A percentile compares a stretch with the other conserved stretches of the same genome.
Conservation (phyloP, 2,113 vertebrate species). For the Dicentrarchus labrax region DNA sequence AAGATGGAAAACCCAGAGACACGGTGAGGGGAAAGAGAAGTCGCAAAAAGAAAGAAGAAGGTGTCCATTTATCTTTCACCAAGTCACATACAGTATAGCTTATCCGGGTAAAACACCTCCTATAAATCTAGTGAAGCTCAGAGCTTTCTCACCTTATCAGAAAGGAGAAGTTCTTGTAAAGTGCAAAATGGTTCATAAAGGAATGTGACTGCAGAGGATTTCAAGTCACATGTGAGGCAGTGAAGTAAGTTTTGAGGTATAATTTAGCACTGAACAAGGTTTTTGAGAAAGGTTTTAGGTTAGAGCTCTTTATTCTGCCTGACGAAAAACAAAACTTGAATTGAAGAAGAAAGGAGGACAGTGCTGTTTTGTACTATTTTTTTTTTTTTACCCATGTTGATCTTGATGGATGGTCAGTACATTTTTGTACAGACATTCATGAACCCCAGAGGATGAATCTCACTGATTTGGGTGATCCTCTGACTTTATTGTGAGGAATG, state of each 20-base stretch:
- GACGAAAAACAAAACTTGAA: neutral
- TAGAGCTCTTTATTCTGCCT: neutral
- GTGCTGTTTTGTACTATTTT: too few relatives aligned
- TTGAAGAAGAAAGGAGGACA: too few relatives aligned
- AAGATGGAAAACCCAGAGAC: constrained; percentile 69
- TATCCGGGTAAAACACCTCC: constrained; percentile 62
- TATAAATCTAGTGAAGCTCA: constrained; percentile 48
- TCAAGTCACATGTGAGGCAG: constrained; percentile 24
- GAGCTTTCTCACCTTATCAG: constrained; percentile 56
- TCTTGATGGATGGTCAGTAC: neutral
- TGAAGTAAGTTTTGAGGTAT: constrained; percentile 1
- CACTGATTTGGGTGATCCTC: neutral
- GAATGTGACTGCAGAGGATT: constrained; percentile 36
- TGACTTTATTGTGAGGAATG: neutral
- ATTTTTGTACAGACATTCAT: neutral
- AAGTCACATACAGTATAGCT: constrained; percentile 46
- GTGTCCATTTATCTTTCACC: constrained; percentile 67
- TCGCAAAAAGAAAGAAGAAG: constrained; percentile 61
- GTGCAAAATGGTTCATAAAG: constrained; percentile 55
- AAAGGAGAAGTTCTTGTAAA: constrained; percentile 55
- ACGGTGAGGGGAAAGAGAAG: constrained; percentile 40
- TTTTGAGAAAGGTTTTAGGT: neutral
- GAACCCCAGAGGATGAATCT: neutral
- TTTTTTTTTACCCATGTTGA: too few relatives aligned
- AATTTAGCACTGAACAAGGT: constrained; percentile 14